phyloP scores from a whole-genome alignment of 1,140 invertebrate genomes.

The Wiebesia pumilae region DNA sequence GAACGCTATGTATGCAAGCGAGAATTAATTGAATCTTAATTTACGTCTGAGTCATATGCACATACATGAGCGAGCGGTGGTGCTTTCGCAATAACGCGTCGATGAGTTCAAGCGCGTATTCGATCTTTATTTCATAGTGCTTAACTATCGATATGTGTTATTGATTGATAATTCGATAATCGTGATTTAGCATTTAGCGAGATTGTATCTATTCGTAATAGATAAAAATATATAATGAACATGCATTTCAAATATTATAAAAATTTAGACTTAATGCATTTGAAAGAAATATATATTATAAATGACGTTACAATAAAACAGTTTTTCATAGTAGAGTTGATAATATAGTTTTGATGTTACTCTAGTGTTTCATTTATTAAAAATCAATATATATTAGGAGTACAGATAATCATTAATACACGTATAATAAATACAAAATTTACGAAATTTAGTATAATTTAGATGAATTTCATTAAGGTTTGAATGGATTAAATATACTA shows the following conservation, averaged over 20 bases:
- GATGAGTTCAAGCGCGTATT: neutral
- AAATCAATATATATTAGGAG: no score
- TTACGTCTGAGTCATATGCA: conserved; percentile 31
- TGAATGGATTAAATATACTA: no score
- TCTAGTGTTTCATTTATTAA: no score
- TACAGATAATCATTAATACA: no score
- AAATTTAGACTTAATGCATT: no score
- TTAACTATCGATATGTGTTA: neutral
- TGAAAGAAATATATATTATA: no score
- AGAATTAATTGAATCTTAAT: conserved; percentile 43
- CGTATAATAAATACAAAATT: no score
- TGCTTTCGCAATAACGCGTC: conserved; percentile 21
- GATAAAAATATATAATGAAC: neutral
- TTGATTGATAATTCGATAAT: conserved; percentile 7
- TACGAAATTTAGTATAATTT: no score
- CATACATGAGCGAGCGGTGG: neutral
- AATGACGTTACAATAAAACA: no score
- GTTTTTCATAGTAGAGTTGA: no score
- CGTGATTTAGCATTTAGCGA: neutral
- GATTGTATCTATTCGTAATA: neutral
- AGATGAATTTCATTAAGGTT: no score
- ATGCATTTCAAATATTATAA: neutral
- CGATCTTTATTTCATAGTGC: neutral
- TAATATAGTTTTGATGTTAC: no score
- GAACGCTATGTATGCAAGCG: neutral